Evolutionary conservation across 2,888 invertebrate genomes (phyloP).

Genomic region (Stenchaetothrips biformis): DNA sequence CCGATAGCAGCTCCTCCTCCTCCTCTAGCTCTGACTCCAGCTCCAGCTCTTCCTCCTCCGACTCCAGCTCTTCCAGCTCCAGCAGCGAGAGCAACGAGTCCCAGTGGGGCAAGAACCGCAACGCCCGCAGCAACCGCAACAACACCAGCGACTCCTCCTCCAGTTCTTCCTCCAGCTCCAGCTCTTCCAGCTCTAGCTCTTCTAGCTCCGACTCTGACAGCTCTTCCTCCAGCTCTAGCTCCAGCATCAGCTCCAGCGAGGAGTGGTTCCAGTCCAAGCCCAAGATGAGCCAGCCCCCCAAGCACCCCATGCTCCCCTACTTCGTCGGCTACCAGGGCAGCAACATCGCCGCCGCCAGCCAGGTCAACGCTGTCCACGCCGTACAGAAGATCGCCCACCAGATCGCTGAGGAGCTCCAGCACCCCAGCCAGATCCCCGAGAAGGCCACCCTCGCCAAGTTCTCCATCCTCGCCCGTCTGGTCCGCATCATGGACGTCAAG

Average conservation of each 20-base stretch:
- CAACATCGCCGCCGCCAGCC: slow-evolving; percentile 43
- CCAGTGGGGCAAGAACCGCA: slow-evolving; percentile 17
- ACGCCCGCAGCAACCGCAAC: slow-evolving; percentile 19
- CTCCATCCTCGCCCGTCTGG: slow-evolving; percentile 54
- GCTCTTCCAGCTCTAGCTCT: slow-evolving; percentile 36
- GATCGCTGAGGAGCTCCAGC: slow-evolving; percentile 57
- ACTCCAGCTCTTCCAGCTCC: not conserved
- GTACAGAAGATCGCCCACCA: slow-evolving; percentile 49
- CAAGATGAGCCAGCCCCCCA: slow-evolving; percentile 47
- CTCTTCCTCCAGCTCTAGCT: slow-evolving; percentile 47
- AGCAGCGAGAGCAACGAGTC: slow-evolving; percentile 18
- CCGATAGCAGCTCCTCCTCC: not conserved
- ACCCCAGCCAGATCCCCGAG: slow-evolving; percentile 54
- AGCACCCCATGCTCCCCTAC: slow-evolving; percentile 49
- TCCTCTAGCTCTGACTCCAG: slow-evolving; percentile 10
- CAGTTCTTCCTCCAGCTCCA: slow-evolving; percentile 35
- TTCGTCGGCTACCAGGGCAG: slow-evolving; percentile 50
- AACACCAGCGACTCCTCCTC: slow-evolving; percentile 30
- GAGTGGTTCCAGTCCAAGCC: slow-evolving; percentile 46
- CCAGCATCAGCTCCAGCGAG: slow-evolving; percentile 46
- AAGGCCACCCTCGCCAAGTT: slow-evolving; percentile 60
- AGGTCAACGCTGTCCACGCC: slow-evolving; percentile 41
- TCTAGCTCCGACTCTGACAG: slow-evolving; percentile 39
- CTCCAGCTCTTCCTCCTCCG: slow-evolving; percentile 30
- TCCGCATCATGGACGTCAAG: slow-evolving; percentile 57